These are phyloP conservation scores for Penaeus chinensis DNA, from an alignment of 1,140 invertebrate species.

Conservation along the genomic window DNA sequence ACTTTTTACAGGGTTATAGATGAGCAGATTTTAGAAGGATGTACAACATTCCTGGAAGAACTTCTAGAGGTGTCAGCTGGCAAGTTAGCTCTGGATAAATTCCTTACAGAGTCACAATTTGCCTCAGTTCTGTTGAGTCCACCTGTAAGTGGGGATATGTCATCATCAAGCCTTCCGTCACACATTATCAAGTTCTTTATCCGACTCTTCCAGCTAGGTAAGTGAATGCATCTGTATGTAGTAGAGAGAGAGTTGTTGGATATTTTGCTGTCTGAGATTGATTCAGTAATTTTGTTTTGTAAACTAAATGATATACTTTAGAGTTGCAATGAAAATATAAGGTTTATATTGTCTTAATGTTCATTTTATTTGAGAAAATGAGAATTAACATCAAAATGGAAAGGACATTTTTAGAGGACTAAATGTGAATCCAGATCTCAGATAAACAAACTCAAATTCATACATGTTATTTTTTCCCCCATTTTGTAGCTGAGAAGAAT, in stretches of 20 bases:
- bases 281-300: too few relatives aligned
- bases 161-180: slow-evolving; percentile 56
- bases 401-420: too few relatives aligned
- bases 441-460: slow-evolving; percentile 18
- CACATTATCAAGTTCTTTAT: slow-evolving; percentile 81
- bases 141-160: slow-evolving; percentile 33
- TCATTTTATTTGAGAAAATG: background rate
- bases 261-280: background rate
- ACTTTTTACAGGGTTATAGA: slow-evolving; percentile 63
- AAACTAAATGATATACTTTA: too few relatives aligned
- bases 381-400: background rate
- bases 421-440: too few relatives aligned
- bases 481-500: slow-evolving; percentile 71
- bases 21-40: slow-evolving; percentile 74
- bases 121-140: slow-evolving; percentile 36
- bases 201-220: slow-evolving; percentile 79
- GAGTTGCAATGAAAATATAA: too few relatives aligned
- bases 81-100: slow-evolving; percentile 82
- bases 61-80: slow-evolving; percentile 84
- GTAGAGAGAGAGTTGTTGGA: background rate
- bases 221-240: slow-evolving; percentile 60
- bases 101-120: slow-evolving; percentile 77
- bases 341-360: background rate
- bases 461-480: slow-evolving; percentile 26
- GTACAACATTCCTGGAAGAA: slow-evolving; percentile 84